Percentiles rank a stretch among this genome's conserved stretches.
These are phyloP conservation scores for Bellardia pandia DNA, from an alignment of 2,888 invertebrate genomes.

Conservation along the genomic window DNA sequence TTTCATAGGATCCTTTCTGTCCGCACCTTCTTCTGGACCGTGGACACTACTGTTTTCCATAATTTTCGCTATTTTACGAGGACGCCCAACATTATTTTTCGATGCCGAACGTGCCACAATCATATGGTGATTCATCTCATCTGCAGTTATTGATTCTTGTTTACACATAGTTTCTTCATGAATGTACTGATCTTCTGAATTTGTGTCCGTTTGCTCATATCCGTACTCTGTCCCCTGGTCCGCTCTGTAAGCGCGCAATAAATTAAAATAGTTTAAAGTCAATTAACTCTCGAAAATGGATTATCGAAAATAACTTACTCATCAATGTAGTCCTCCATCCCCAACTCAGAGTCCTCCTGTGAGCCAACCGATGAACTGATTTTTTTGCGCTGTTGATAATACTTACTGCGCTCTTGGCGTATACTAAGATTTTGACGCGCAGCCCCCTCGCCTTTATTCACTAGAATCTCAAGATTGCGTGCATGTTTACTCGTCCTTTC, in stretches of 20 bases:
- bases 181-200: constrained; percentile 73
- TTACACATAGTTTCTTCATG: constrained; percentile 73
- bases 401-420: constrained; percentile 81
- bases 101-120: constrained; percentile 40
- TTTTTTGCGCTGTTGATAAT: constrained; percentile 78
- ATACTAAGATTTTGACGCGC: constrained; percentile 79
- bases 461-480: constrained; percentile 79
- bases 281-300: not conserved
- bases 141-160: constrained; percentile 66
- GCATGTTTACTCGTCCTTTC: constrained; percentile 81
- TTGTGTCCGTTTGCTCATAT: constrained; percentile 73
- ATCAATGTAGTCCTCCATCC: constrained; percentile 74
- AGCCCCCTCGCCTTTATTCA: constrained; percentile 80
- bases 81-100: constrained; percentile 57
- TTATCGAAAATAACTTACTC: constrained; percentile 58
- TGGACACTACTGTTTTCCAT: constrained; percentile 25
- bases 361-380: constrained; percentile 70
- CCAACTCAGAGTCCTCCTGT: constrained; percentile 74
- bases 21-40: constrained; percentile 68
- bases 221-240: constrained; percentile 67
- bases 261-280: not conserved
- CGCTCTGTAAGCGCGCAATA: constrained; percentile 46
- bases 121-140: constrained; percentile 64
- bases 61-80: constrained; percentile 59
- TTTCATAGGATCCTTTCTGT: constrained; percentile 77